Evolutionary conservation across 2,797 vertebrate species (phyloP), one percentile per base, ranked within the genome.

Genomic region (Threskiornis aethiopicus): DNA sequence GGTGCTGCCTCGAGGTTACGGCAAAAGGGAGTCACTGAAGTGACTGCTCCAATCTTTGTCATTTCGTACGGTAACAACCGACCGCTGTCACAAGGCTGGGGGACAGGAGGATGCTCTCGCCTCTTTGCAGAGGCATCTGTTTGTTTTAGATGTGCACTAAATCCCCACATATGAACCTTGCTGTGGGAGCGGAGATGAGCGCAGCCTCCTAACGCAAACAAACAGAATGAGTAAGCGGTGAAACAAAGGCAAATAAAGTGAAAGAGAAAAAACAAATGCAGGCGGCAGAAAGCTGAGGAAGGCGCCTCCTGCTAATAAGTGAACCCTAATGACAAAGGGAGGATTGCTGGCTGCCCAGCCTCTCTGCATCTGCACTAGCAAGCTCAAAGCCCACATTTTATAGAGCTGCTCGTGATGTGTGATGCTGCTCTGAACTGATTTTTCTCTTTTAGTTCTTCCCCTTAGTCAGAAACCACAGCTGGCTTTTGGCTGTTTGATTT

Each of bases 61-160:
- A 13, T 16, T 31, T 28, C 3, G 3, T 9, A 12, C 5, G 12
- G 54, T 33, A 31, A 20, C 22, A 47, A 4, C 47, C 0, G 2
- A 13, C 6, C 2, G 9, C 46, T n/a, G 41, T 31, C 73, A 11
- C 35, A 8, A 49, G 28, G 70, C 65, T 39, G 37, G 28, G 46
- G 29, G 29, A 31, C 44, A 15, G 35, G 72, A 76, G 47, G 62
- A n/a, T 41, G 72, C 73, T 62, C 39, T 19, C 5, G 22, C 69
- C 39, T 46, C 58, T 64, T 35, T 41, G 76, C 42, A n/a, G 57
- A 54, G 86, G 58, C 35, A 16, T 35, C 58, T 39, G 29, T 21
- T 44, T 65, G 75, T 31, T 61, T 84, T 39, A 35, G 16, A 24
- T 14, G 39, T 37, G 51, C 3, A 13, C 61, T 65, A 16, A 28